A percentile compares a stretch with the other conserved stretches of the same genome.
These are phyloP conservation scores for Drosophila ogumai DNA, from an alignment of 1,140 invertebrate genomes.

Conservation along the genomic window DNA sequence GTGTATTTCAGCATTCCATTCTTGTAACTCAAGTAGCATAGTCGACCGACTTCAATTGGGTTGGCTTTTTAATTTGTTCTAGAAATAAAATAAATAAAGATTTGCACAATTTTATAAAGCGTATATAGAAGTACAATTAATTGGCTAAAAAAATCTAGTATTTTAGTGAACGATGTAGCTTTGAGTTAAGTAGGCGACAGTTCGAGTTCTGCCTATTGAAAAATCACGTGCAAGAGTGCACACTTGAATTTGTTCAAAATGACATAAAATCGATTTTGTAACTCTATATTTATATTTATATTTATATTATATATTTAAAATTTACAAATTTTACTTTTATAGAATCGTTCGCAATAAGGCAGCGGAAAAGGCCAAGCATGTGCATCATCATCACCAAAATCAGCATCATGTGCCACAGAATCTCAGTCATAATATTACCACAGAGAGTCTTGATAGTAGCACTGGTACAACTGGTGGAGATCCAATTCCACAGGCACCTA, in stretches of 20 bases:
- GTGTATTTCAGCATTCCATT: too few species aligned
- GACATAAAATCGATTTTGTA: background rate
- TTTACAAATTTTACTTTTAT: conserved; percentile 34
- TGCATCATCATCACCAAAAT: conserved; percentile 89
- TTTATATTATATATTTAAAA: too few species aligned
- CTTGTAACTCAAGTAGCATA: background rate
- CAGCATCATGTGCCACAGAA: conserved; percentile 79
- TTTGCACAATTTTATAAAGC: too few species aligned
- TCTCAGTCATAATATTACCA: conserved; percentile 80
- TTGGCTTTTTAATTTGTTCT: too few species aligned
- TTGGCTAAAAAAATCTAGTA: background rate
- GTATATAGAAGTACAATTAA: too few species aligned
- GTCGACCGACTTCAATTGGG: background rate
- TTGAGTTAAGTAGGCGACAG: background rate
- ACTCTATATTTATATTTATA: too few species aligned
- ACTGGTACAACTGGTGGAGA: conserved; percentile 57
- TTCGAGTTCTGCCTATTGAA: background rate
- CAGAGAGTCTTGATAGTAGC: conserved; percentile 82
- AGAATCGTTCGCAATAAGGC: conserved; percentile 98
- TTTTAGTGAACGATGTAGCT: background rate
- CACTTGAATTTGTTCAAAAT: background rate
- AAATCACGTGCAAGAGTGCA: background rate
- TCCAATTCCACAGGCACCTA: conserved; percentile 21
- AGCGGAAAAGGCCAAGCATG: conserved; percentile 97
- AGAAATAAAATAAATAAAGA: too few species aligned